Evolutionary conservation across 2,113 vertebrate species (phyloP).

Genomic region (Brachirus orientalis): DNA sequence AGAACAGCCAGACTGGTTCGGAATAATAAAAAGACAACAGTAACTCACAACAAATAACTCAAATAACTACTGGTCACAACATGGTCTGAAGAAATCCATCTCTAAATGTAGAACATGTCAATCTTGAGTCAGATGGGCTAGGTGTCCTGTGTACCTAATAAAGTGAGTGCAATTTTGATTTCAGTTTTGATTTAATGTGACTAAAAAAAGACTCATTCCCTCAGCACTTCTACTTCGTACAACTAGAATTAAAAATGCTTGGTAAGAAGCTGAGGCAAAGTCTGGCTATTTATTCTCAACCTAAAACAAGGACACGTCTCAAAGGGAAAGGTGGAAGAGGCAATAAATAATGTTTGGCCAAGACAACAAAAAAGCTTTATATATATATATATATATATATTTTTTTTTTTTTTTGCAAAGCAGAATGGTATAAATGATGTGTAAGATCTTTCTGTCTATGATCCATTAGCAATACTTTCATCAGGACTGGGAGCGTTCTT

Average conservation of each 20-base stretch:
- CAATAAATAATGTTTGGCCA: not conserved
- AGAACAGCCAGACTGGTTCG: no score
- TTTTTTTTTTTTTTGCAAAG: not conserved
- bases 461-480: slow-evolving; percentile 19
- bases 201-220: not conserved
- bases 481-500: slow-evolving; percentile 8
- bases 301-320: not conserved
- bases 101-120: no score
- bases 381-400: no score
- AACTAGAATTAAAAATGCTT: not conserved
- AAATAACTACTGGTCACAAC: no score
- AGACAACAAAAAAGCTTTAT: not conserved
- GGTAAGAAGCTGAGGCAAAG: not conserved
- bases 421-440: slow-evolving; percentile 10
- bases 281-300: slow-evolving; percentile 5
- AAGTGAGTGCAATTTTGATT: not conserved
- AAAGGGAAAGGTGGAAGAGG: not conserved
- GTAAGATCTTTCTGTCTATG: slow-evolving; percentile 2
- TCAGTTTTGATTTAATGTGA: not conserved
- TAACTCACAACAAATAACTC: no score
- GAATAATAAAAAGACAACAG: no score
- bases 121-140: no score
- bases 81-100: no score
- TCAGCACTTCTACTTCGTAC: not conserved
- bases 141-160: no score